Percentiles rank a stretch among this genome's conserved stretches.
These are phyloP conservation scores for Ericerus pela DNA, from an alignment of 1,140 invertebrate species.

Conservation along the genomic window DNA sequence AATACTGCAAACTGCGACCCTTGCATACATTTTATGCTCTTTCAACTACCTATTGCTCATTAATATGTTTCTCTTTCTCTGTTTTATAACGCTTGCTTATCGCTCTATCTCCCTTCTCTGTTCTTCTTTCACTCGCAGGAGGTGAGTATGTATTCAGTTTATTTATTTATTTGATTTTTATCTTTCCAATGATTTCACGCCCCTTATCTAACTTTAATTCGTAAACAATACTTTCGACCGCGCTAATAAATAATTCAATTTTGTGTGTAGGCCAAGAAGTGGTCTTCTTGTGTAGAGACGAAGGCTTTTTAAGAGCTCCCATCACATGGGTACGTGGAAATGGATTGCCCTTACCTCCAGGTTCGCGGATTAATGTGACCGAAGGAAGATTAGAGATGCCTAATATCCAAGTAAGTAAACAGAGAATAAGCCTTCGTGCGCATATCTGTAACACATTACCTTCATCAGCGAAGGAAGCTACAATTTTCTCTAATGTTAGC, in stretches of 20 bases:
- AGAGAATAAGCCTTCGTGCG: too few relatives aligned
- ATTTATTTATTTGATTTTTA: not conserved
- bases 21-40: too few relatives aligned
- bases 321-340: slow-evolving; percentile 61
- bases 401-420: slow-evolving; percentile 49
- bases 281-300: slow-evolving; percentile 80
- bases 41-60: too few relatives aligned
- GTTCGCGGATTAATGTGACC: slow-evolving; percentile 37
- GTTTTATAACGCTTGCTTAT: not conserved
- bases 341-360: slow-evolving; percentile 50
- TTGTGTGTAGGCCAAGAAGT: slow-evolving; percentile 58
- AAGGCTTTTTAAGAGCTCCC: slow-evolving; percentile 53
- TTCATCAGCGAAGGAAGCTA: too few relatives aligned
- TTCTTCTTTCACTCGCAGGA: slow-evolving; percentile 8
- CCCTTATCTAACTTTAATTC: not conserved
- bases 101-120: not conserved
- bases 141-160: not conserved
- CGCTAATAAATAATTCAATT: not conserved
- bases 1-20: too few relatives aligned
- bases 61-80: too few relatives aligned
- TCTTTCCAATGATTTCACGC: not conserved
- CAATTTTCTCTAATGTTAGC: too few relatives aligned
- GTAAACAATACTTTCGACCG: not conserved
- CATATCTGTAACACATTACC: too few relatives aligned
- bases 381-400: slow-evolving; percentile 67